Conservation (phyloP, 2,888 invertebrate genomes). For the Nomada flava region DNA sequence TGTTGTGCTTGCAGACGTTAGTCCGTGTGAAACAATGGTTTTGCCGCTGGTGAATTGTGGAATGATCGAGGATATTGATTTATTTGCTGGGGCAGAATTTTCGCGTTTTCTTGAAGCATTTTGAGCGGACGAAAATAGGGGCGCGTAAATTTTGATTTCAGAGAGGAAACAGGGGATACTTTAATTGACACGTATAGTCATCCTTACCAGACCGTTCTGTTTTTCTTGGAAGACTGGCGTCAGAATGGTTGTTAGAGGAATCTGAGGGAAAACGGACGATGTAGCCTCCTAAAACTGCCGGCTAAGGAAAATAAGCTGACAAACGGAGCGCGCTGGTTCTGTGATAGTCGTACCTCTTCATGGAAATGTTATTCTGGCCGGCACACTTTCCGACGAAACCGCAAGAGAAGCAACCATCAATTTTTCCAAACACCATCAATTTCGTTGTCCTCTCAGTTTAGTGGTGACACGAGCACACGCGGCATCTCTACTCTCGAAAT, state of each 20-base stretch:
- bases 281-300: background rate
- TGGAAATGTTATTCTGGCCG: background rate
- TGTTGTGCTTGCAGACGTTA: too few species aligned
- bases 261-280: conserved; percentile 17
- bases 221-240: conserved; percentile 32
- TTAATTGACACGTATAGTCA: conserved; percentile 48
- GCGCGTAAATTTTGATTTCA: background rate
- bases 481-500: background rate
- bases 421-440: background rate
- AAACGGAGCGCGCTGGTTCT: background rate
- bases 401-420: background rate
- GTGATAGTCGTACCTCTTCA: background rate
- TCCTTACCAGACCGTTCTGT: conserved; percentile 27
- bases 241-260: conserved; percentile 13
- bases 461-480: too few species aligned
- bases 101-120: background rate
- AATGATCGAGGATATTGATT: conserved; percentile 4
- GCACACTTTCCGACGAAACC: background rate
- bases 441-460: background rate
- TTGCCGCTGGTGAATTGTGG: background rate
- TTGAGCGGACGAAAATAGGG: background rate
- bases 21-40: too few species aligned
- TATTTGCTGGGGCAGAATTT: background rate
- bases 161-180: conserved; percentile 3
- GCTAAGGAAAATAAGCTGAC: conserved; percentile 17